These are phyloP conservation scores for Heptranchias perlo DNA, from an alignment of 2,113 vertebrate species.

Conservation along the genomic window DNA sequence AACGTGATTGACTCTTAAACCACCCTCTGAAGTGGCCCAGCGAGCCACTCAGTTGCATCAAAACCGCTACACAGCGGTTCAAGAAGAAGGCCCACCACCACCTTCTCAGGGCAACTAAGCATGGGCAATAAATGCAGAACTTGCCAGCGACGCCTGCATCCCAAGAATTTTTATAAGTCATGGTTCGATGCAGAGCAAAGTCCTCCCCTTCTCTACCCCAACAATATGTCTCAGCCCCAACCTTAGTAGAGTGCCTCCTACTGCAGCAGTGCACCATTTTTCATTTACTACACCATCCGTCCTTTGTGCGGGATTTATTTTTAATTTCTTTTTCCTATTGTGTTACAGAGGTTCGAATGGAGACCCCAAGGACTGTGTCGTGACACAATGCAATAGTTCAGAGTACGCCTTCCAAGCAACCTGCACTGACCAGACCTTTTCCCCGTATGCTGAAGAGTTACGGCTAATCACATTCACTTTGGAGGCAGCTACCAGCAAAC, in stretches of 20 bases:
- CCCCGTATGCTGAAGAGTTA: slow-evolving; percentile 18
- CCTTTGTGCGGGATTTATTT: background rate
- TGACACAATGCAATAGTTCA: background rate
- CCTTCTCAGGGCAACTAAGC: background rate
- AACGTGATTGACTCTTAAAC: background rate
- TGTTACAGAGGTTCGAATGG: slow-evolving; percentile 14
- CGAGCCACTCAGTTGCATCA: background rate
- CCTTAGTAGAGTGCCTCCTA: too few species aligned
- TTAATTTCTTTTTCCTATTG: background rate
- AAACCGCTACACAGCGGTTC: background rate
- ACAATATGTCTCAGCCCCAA: background rate
- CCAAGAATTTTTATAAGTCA: background rate
- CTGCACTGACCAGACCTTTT: background rate
- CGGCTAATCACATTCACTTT: background rate
- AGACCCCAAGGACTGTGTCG: background rate
- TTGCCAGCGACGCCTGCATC: background rate
- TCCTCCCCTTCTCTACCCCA: background rate
- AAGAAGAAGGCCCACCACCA: background rate
- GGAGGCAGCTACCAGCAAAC: slow-evolving; percentile 5
- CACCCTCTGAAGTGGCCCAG: background rate
- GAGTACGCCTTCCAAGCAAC: background rate
- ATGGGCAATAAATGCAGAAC: background rate
- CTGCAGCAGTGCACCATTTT: background rate
- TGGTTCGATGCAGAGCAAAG: background rate
- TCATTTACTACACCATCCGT: background rate